phyloP scores from a whole-genome alignment of 2,888 invertebrate genomes.

The Omphaloscelis lunosa region DNA sequence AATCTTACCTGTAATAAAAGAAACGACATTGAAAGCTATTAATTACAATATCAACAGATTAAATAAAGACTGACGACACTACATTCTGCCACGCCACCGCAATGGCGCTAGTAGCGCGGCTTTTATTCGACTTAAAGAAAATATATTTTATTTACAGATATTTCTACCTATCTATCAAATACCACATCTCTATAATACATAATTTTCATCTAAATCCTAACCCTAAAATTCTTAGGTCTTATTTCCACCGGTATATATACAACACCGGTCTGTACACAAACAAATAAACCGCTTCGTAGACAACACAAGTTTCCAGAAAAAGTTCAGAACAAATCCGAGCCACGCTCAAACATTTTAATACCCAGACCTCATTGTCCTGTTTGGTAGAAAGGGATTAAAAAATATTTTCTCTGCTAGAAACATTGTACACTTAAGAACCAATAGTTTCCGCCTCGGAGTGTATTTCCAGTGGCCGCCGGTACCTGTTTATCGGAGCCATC shows the following conservation, averaged over 20 bases:
- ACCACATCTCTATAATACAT: neutral
- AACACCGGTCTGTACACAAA: neutral
- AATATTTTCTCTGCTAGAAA: slow-evolving; percentile 42
- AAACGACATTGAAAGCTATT: neutral
- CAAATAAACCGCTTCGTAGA: slow-evolving; percentile 4
- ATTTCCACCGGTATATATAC: neutral
- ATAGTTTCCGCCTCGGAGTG: slow-evolving; percentile 50
- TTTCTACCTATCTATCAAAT: neutral
- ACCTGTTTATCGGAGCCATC: slow-evolving; percentile 68
- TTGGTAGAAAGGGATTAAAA: slow-evolving; percentile 51
- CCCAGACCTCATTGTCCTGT: slow-evolving; percentile 32
- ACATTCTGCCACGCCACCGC: too few relatives aligned
- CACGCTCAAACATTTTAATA: slow-evolving; percentile 18
- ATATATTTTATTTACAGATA: too few relatives aligned
- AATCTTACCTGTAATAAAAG: neutral
- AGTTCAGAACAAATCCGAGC: slow-evolving; percentile 20
- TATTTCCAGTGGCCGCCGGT: slow-evolving; percentile 54
- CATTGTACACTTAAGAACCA: slow-evolving; percentile 57
- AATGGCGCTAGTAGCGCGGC: too few relatives aligned
- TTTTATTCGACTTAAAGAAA: too few relatives aligned
- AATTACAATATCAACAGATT: neutral
- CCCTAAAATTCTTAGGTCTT: neutral
- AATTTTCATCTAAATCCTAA: neutral
- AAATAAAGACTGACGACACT: too few relatives aligned
- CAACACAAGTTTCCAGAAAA: slow-evolving; percentile 18